These are phyloP conservation scores for Elegia similella DNA, from an alignment of 2,888 invertebrate genomes.

Conservation along the genomic window DNA sequence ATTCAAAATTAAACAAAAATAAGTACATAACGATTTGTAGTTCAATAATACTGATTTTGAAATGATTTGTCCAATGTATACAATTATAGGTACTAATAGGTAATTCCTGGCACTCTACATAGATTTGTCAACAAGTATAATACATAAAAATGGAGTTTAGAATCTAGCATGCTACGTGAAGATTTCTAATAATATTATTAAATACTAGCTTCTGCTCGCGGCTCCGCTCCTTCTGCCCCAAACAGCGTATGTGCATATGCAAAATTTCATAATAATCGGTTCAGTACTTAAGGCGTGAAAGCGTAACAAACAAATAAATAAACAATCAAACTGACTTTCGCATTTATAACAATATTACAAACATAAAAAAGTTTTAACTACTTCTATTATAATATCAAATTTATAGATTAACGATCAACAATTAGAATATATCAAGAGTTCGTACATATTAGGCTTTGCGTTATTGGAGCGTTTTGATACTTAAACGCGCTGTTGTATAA, in stretches of 20 bases:
- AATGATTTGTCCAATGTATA: constrained; percentile 20
- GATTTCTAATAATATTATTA: background rate
- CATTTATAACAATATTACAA: no score
- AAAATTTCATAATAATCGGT: no score
- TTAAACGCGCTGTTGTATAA: no score
- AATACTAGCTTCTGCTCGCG: no score
- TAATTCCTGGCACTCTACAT: constrained; percentile 23
- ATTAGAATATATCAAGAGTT: background rate
- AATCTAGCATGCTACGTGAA: constrained; percentile 8
- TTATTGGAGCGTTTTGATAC: no score
- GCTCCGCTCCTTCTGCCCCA: no score
- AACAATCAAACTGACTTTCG: no score
- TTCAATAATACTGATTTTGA: constrained; percentile 30
- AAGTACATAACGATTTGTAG: constrained; percentile 28
- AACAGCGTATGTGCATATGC: no score
- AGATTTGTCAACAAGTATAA: constrained; percentile 3
- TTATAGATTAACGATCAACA: constrained; percentile 1
- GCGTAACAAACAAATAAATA: no score
- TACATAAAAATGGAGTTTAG: background rate
- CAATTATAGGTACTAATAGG: constrained; percentile 7
- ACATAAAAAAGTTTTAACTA: background rate
- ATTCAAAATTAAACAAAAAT: constrained; percentile 17
- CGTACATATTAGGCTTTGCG: no score
- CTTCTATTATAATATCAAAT: background rate
- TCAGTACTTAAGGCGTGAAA: no score